Evolutionary conservation across 53 echinoderm and acorn worm species (phyloP).

Genomic region (Echinometra lucunter): DNA sequence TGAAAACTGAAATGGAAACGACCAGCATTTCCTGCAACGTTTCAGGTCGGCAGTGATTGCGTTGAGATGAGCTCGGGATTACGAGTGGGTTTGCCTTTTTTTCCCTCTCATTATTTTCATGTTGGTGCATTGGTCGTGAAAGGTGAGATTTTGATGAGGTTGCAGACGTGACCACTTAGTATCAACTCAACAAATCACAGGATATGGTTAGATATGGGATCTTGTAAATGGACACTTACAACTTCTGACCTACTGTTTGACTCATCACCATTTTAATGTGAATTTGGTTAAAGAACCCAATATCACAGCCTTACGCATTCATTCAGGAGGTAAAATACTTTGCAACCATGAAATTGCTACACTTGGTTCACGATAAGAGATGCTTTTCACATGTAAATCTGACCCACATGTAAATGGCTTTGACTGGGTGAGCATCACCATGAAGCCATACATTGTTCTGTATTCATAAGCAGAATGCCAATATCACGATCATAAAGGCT

Average conservation of each 20-base stretch:
- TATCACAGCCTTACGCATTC: too few species aligned
- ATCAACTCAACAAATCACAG: not conserved
- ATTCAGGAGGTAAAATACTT: too few species aligned
- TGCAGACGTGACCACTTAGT: not conserved
- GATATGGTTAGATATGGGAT: not conserved
- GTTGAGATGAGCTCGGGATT: not conserved
- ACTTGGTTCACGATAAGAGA: too few species aligned
- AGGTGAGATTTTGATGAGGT: not conserved
- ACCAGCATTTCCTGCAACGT: not conserved
- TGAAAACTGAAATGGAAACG: conserved; percentile 23
- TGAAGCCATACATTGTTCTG: not conserved
- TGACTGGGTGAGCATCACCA: not conserved
- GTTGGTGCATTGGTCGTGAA: not conserved
- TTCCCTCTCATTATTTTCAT: not conserved
- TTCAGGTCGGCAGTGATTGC: not conserved
- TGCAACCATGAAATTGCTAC: too few species aligned
- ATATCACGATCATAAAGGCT: not conserved
- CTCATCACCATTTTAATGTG: not conserved
- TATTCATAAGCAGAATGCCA: not conserved
- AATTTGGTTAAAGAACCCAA: not conserved
- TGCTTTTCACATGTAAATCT: too few species aligned
- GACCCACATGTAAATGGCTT: too few species aligned
- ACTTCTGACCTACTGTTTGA: not conserved
- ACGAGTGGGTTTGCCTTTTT: not conserved
- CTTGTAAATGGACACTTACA: not conserved